These are phyloP conservation scores for Corythornis madagascariensis DNA, from an alignment of 2,113 vertebrate species.

Conservation along the genomic window DNA sequence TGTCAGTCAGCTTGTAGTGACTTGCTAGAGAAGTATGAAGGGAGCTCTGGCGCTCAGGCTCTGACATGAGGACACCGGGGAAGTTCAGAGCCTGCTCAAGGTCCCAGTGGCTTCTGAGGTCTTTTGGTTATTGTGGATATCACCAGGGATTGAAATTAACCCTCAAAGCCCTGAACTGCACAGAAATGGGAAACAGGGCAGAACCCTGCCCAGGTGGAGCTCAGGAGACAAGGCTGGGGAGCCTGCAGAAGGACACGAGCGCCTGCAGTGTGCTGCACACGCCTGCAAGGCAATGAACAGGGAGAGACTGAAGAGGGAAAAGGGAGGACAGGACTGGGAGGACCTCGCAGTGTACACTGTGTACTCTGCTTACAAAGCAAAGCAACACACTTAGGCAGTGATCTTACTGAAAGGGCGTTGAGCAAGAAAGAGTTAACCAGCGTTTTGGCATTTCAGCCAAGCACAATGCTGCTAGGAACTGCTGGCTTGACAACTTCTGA, in stretches of 20 bases:
- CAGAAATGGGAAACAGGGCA: background rate
- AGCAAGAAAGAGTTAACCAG: background rate
- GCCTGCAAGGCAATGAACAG: background rate
- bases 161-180: background rate
- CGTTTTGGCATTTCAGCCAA: background rate
- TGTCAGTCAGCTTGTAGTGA: background rate
- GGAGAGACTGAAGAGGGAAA: background rate
- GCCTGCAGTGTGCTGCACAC: accelerated
- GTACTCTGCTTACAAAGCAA: accelerated
- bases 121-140: background rate
- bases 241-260: background rate
- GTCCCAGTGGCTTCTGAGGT: background rate
- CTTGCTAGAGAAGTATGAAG: constrained; percentile 35
- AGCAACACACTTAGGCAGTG: accelerated
- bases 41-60: background rate
- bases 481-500: background rate
- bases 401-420: accelerated
- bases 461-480: background rate
- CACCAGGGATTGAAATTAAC: background rate
- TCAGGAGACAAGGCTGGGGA: background rate
- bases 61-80: background rate
- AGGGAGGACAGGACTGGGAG: background rate
- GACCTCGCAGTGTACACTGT: background rate
- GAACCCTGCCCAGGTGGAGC: background rate
- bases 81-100: background rate